Evolutionary conservation across 2,888 invertebrate genomes (phyloP).

Genomic region (Catocala sponsa): DNA sequence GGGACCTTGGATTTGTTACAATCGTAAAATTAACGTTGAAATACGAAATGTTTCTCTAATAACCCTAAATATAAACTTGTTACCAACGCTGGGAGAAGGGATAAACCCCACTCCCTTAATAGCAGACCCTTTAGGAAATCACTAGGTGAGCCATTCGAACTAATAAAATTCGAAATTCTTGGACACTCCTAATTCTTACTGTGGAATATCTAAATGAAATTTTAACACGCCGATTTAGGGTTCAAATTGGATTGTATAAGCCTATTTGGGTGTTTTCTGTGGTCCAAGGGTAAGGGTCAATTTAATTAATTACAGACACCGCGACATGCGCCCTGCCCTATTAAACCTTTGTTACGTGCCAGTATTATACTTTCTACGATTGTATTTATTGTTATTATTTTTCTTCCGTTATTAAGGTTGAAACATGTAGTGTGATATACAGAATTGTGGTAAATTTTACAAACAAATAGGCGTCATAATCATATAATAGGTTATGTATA

Average conservation of each 20-base stretch:
- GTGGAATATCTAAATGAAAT: constrained; percentile 50
- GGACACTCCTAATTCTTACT: constrained; percentile 62
- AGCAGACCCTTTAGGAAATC: constrained; percentile 71
- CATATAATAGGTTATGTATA: too few species aligned
- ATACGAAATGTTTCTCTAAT: constrained; percentile 52
- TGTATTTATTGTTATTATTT: constrained; percentile 63
- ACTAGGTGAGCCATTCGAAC: constrained; percentile 69
- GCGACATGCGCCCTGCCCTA: constrained; percentile 76
- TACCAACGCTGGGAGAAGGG: constrained; percentile 56
- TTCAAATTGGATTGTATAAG: constrained; percentile 59
- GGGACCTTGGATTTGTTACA: constrained; percentile 33
- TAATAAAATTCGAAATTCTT: constrained; percentile 75
- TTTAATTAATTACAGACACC: constrained; percentile 80
- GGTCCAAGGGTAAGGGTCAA: constrained; percentile 75
- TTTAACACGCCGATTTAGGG: constrained; percentile 58
- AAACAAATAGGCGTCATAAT: too few species aligned
- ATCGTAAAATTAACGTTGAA: constrained; percentile 45
- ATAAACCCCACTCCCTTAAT: constrained; percentile 67
- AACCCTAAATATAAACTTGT: constrained; percentile 65
- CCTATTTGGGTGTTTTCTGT: constrained; percentile 60
- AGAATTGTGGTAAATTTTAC: too few species aligned
- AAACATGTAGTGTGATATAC: neutral
- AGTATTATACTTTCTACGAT: constrained; percentile 66
- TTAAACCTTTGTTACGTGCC: constrained; percentile 74
- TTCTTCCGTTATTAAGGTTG: constrained; percentile 37